phyloP scores from a whole-genome alignment of 1,140 invertebrate genomes.

The Rhopalosiphum maidis region DNA sequence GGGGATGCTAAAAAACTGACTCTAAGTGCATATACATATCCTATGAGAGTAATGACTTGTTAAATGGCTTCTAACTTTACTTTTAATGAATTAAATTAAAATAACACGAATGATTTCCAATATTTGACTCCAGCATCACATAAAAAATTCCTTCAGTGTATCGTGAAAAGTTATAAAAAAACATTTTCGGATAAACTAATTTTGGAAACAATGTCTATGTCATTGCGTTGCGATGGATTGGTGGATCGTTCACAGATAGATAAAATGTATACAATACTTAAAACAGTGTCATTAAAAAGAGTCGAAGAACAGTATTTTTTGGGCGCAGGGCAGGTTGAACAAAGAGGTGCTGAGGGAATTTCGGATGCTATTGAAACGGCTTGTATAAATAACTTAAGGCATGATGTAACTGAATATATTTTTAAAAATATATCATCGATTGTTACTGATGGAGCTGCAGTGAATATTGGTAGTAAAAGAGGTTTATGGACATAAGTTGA shows the following conservation, averaged over 20 bases:
- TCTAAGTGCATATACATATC: too few species aligned
- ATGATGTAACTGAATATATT: constrained; percentile 12
- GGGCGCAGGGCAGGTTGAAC: constrained; percentile 12
- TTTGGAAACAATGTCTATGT: constrained; percentile 2
- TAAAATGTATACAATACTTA: background rate
- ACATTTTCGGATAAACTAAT: constrained; percentile 13
- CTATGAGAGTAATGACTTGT: background rate
- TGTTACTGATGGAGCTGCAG: background rate
- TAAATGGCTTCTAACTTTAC: background rate
- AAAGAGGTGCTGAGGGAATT: background rate
- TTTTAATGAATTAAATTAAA: constrained; percentile 6
- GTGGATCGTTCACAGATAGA: background rate
- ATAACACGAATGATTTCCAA: background rate
- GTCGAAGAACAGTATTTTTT: background rate
- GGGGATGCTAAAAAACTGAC: too few species aligned
- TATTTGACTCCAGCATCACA: constrained; percentile 2
- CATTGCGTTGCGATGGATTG: background rate
- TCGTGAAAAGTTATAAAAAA: background rate
- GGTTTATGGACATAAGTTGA: background rate
- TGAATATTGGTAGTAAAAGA: background rate
- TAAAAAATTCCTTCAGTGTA: constrained; percentile 11
- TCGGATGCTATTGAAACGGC: constrained; percentile 14
- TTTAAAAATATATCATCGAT: constrained; percentile 16
- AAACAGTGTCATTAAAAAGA: background rate
- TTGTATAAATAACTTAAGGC: background rate